Evolutionary conservation across 2,113 vertebrate species (phyloP).

Genomic region (Petaurus breviceps): DNA sequence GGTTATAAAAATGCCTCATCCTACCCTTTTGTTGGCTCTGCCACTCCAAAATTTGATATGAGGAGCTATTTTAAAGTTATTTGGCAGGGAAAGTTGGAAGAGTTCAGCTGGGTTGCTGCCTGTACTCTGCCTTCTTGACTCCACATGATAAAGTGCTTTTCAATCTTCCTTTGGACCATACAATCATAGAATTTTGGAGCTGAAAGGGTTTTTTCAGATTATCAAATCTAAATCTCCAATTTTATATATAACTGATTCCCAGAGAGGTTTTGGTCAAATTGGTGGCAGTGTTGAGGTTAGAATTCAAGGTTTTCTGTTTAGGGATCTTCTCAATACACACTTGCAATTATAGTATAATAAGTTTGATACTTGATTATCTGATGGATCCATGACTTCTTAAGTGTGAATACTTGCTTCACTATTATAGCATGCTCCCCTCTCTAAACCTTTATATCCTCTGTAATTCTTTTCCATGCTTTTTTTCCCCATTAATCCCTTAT

Average conservation of each 20-base stretch:
- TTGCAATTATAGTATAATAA: too few species aligned
- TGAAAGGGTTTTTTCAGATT: too few species aligned
- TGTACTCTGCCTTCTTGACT: background rate
- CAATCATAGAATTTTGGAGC: too few species aligned
- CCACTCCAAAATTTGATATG: background rate
- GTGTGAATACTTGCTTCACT: background rate
- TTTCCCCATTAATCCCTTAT: background rate
- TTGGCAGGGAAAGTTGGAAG: background rate
- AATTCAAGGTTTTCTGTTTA: background rate
- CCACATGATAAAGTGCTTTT: background rate
- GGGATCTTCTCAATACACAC: background rate
- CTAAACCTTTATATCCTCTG: background rate
- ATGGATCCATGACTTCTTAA: background rate
- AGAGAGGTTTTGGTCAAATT: background rate
- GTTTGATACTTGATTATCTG: background rate
- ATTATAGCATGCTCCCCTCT: background rate
- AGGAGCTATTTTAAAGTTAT: background rate
- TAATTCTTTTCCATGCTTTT: background rate
- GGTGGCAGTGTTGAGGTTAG: background rate
- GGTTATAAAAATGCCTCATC: background rate
- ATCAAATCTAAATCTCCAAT: background rate
- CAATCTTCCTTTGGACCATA: too few species aligned
- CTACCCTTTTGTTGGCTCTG: background rate
- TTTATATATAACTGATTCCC: background rate
- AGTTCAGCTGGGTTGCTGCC: background rate